Base-by-base conservation (phyloP, 2,797 vertebrate species). In the Sebastes itinus region DNA sequence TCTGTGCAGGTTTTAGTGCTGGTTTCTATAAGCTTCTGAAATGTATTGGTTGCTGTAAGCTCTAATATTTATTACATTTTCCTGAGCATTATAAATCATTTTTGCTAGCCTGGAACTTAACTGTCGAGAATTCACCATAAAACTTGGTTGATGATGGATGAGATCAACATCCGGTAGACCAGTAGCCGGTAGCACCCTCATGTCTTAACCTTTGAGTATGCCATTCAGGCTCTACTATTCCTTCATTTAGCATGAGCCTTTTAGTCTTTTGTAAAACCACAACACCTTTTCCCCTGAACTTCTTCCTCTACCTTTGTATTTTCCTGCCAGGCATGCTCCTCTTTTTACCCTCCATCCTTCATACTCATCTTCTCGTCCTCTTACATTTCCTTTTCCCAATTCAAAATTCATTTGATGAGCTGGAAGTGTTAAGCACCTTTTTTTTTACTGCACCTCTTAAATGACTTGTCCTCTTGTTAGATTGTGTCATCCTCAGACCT, bases 31-130 rank as follows among this genome's bases (percentile, higher is more conserved):
- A 61, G 65, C 22, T 16, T 72, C 3, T 66, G 27, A 14, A 73
- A 68, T 83, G 61, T 61, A 85, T 58, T 18, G 33, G 23, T 79
- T 75, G 16, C 55, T 64, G 11, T 16, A 66, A 52, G 62, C 67
- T 60, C 38, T 80, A 62, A 82, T 11, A 75, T 74, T 84, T 68
- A 78, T 68, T 59, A 9, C 7, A 71, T 67, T 77, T 83, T 80
- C 56, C 65, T 14, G 1, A 72, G 38, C 27, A 62, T 64, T 42
- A 55, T 73, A 66, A 79, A 56, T 85, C 3, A 82, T 56, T 79
- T 46, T 46, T 46, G n/a, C 35, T 62, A n/a, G 49, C 22, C 30
- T 72, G 28, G 11, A 73, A 72, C 16, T 49, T 72, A 72, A 52
- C 46, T 73, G 58, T 77, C 56, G 3, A 75, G n/a, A 82, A 66